Conservation (phyloP, 2,888 invertebrate genomes). For the Sphaerophoria taeniata region DNA sequence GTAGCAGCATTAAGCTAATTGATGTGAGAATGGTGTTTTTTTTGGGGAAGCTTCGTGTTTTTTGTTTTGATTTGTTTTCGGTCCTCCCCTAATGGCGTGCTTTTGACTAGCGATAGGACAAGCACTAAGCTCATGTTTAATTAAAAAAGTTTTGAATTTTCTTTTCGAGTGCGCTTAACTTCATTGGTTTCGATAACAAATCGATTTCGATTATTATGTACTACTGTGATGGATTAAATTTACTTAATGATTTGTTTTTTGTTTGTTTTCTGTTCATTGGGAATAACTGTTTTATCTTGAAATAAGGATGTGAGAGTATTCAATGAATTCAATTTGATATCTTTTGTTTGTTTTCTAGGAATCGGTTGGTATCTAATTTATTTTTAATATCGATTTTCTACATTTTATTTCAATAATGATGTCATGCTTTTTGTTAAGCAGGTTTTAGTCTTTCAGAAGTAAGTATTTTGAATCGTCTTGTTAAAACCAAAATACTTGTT, state of each 20-base stretch:
- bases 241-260: neutral
- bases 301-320: neutral
- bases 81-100: constrained; percentile 43
- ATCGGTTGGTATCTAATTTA: no score
- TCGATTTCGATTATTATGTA: neutral
- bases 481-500: no score
- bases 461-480: no score
- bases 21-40: constrained; percentile 45
- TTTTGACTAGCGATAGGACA: constrained; percentile 66
- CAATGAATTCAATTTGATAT: no score
- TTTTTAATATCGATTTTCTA: no score
- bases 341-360: no score
- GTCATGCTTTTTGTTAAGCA: no score
- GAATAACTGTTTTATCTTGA: neutral
- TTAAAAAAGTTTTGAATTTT: constrained; percentile 65
- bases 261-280: neutral
- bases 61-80: neutral
- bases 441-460: no score
- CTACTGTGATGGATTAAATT: constrained; percentile 6
- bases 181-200: constrained; percentile 46
- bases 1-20: constrained; percentile 56
- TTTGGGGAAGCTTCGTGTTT: neutral
- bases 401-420: no score
- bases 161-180: constrained; percentile 35
- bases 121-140: constrained; percentile 57